A percentile compares a stretch with the other conserved stretches of the same genome.
Conservation (phyloP, 2,797 vertebrate species). For the Gymnoscopelus braueri region DNA sequence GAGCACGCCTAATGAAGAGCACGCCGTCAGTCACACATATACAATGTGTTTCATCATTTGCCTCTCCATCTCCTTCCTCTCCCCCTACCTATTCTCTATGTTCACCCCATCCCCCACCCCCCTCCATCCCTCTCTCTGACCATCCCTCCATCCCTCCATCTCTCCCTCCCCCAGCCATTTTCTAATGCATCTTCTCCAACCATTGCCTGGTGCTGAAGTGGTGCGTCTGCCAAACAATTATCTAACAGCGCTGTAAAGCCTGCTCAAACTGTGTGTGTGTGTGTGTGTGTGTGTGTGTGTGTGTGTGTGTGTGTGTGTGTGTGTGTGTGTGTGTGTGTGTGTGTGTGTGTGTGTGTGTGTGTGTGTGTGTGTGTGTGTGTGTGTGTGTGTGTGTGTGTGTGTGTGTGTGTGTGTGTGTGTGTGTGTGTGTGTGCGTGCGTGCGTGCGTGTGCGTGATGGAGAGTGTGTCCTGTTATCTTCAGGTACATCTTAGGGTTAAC, state of each 20-base stretch:
- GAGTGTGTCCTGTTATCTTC: too few relatives aligned
- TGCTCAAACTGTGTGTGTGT: slow-evolving; percentile 57
- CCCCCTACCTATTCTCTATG: slow-evolving; percentile 43
- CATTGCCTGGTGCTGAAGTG: slow-evolving; percentile 71
- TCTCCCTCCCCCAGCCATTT: slow-evolving; percentile 28
- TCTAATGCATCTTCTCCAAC: slow-evolving; percentile 66
- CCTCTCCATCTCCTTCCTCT: slow-evolving; percentile 32
- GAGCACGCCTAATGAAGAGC: slow-evolving; percentile 3
- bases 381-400: slow-evolving; percentile 7
- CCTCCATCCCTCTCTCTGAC: slow-evolving; percentile 49
- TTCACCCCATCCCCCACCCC: slow-evolving; percentile 57
- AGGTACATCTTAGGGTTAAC: too few relatives aligned
- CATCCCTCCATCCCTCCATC: slow-evolving; percentile 17
- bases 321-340: slow-evolving; percentile 30
- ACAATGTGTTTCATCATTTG: slow-evolving; percentile 45
- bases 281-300: slow-evolving; percentile 12
- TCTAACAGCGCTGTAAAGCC: slow-evolving; percentile 62
- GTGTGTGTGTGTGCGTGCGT: not conserved
- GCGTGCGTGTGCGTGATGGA: not conserved
- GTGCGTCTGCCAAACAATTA: slow-evolving; percentile 76
- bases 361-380: slow-evolving; percentile 10
- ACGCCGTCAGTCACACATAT: slow-evolving; percentile 30
- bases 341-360: slow-evolving; percentile 16
- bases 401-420: not conserved
- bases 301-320: slow-evolving; percentile 21